phyloP scores from a whole-genome alignment of 1,140 invertebrate species.

The Macrosteles quadrilineatus region DNA sequence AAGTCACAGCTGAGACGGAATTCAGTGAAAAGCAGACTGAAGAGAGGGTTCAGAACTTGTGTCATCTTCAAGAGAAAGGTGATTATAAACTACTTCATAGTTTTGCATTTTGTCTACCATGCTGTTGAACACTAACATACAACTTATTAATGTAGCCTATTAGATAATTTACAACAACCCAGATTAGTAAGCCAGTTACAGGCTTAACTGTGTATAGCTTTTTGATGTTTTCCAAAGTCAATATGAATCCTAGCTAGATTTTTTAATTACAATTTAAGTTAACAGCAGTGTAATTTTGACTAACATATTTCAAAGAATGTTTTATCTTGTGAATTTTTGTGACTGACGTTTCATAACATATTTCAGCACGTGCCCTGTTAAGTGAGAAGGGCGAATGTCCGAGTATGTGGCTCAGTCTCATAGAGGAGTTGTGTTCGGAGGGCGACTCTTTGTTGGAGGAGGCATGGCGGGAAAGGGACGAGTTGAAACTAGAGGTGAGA shows the following conservation, averaged over 20 bases:
- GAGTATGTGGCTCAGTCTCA: constrained; percentile 55
- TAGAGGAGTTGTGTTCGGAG: constrained; percentile 62
- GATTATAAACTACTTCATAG: constrained; percentile 18
- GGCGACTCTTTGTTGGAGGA: constrained; percentile 64
- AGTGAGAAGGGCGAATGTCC: constrained; percentile 17
- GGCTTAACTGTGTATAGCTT: too few species aligned
- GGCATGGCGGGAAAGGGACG: constrained; percentile 64
- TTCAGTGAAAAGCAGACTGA: constrained; percentile 51
- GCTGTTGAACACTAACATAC: too few species aligned
- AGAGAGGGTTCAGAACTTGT: constrained; percentile 48
- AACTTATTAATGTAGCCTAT: too few species aligned
- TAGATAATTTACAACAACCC: too few species aligned
- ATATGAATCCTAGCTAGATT: too few species aligned
- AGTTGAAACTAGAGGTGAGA: constrained; percentile 69
- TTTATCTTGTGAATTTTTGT: too few species aligned
- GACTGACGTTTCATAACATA: too few species aligned
- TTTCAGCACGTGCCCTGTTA: constrained; percentile 16
- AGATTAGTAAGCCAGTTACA: too few species aligned
- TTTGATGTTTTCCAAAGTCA: too few species aligned
- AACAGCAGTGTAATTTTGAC: too few species aligned
- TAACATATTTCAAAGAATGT: too few species aligned
- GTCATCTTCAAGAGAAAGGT: constrained; percentile 52
- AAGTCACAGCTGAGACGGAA: constrained; percentile 28
- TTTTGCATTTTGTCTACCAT: background rate
- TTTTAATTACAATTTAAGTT: too few species aligned